Evolutionary conservation across 2,113 vertebrate species (phyloP).

Genomic region (Chunga burmeisteri): DNA sequence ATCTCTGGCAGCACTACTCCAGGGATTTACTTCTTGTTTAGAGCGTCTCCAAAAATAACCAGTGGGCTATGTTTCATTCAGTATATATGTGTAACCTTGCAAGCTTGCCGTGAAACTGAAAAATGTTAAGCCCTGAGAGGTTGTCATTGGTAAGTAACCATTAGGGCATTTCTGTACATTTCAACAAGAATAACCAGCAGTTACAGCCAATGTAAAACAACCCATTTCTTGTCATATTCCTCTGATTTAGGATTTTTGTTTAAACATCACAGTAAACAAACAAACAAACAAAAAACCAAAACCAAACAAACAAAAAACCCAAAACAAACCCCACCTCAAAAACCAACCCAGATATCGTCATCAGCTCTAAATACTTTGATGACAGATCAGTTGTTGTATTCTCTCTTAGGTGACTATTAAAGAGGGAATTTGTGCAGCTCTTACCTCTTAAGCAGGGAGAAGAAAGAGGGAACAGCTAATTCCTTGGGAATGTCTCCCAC

Average conservation of each 20-base stretch:
- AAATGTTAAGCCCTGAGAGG: not conserved
- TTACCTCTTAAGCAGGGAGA: not conserved
- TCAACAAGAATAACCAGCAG: not conserved
- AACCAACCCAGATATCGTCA: not conserved
- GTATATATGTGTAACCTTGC: conserved; percentile 31
- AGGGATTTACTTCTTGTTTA: conserved; percentile 60
- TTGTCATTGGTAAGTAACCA: not conserved
- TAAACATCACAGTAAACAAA: not conserved
- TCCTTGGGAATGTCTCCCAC: not conserved
- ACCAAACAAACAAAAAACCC: not conserved
- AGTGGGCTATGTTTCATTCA: conserved; percentile 46
- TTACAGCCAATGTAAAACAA: not conserved
- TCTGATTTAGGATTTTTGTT: not conserved
- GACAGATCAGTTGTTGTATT: not conserved
- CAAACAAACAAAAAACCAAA: not conserved
- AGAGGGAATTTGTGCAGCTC: not conserved
- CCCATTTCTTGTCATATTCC: not conserved
- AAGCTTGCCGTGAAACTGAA: conserved; percentile 29
- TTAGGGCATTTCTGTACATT: not conserved
- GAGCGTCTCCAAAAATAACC: conserved; percentile 59
- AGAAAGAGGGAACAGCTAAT: not conserved
- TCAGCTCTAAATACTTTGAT: not conserved
- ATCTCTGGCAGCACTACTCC: conserved; percentile 31
- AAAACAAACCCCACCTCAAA: not conserved
- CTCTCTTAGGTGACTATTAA: not conserved